Evolutionary conservation across 2,888 invertebrate species (phyloP), one percentile per base, ranked within the genome.

Genomic region (Cryptosula pallasiana): DNA sequence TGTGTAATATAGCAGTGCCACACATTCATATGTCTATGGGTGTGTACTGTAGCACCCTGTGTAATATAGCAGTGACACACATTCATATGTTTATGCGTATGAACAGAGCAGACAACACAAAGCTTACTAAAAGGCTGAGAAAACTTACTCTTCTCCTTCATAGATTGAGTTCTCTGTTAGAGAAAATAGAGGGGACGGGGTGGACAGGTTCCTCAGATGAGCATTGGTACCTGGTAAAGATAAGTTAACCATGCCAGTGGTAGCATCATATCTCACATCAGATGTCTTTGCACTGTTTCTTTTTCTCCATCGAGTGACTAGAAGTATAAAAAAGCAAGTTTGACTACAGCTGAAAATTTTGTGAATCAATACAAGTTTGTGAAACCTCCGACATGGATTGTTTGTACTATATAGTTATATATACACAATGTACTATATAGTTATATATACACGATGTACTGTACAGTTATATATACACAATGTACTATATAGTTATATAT

Each of bases 221-320:
- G 5, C 45, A 45, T 45, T 45, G 9, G 20, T 20, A 45, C 20
- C 45, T 13, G 45, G 5, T 5, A 20, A 45, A 45, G 45, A 20
- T 20, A 45, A 13, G 45, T 20, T 45, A 45, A 45, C 45, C 45
- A 45, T 45, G 5, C 45, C 45, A 13, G 45, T 63, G 13, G 25
- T 27, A 63, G 63, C 34, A 34, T 63, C 63, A 63, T 63, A 63
- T 63, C 63, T 63, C 63, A 63, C 63, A 16, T 32, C 13, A 13
- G 25, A 20, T 27, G 20, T 16, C 9, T n/a, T 63, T 34, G 25
- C 32, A 27, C 16, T 25, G 16, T 63, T 63, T 34, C 32, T 63
- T 13, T n/a, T 63, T 32, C 32, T 63, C 27, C 63, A 25, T 29
- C 63, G 27, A 63, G n/a, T 5, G 57, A 2, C 63, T 63, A 32